Conservation (phyloP, 2,888 invertebrate genomes). For the Sinotaia quadrata region DNA sequence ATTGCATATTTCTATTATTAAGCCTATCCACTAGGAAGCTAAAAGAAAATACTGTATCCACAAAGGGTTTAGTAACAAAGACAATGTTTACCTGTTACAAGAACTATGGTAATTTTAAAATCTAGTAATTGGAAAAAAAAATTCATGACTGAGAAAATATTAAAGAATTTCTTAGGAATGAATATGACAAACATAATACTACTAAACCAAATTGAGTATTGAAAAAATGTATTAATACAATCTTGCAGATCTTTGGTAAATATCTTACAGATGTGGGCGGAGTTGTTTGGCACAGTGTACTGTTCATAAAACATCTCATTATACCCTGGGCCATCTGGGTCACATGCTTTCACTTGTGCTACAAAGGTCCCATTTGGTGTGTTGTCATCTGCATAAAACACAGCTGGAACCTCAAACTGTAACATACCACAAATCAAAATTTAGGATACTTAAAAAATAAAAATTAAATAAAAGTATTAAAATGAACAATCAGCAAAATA, state of each 20-base stretch:
- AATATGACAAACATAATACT: too few species aligned
- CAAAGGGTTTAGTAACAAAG: too few species aligned
- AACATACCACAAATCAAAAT: not conserved
- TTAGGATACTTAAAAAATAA: not conserved
- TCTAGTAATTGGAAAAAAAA: too few species aligned
- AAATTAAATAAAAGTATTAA: not conserved
- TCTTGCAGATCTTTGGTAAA: not conserved
- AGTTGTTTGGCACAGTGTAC: constrained; percentile 23
- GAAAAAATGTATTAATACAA: too few species aligned
- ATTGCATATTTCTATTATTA: too few species aligned
- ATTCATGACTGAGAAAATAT: too few species aligned
- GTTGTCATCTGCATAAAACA: not conserved
- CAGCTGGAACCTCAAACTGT: constrained; percentile 24
- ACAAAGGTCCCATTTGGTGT: not conserved
- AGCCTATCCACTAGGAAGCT: too few species aligned
- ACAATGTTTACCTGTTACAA: too few species aligned
- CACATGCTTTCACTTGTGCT: constrained; percentile 44
- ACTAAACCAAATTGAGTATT: too few species aligned
- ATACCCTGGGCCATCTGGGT: constrained; percentile 43
- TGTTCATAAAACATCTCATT: constrained; percentile 26
- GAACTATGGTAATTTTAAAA: too few species aligned
- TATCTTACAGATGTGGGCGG: not conserved
- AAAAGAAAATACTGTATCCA: too few species aligned
- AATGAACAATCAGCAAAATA: not conserved
- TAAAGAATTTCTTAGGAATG: too few species aligned